Evolutionary conservation across 2,888 invertebrate species (phyloP).

Genomic region (Microctonus aethiopoides): DNA sequence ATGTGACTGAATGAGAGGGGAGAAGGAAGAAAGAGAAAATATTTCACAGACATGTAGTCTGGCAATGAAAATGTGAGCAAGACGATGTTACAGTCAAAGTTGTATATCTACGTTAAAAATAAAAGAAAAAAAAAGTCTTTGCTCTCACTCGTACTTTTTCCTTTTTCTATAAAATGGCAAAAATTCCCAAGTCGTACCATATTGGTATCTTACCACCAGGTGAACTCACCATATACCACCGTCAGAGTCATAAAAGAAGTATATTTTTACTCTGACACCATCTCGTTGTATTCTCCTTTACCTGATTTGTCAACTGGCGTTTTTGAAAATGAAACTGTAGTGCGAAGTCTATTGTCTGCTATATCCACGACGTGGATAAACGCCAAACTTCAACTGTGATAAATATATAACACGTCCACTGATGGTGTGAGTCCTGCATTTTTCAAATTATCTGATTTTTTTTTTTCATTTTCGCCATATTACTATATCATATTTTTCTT

Average conservation of each 20-base stretch:
- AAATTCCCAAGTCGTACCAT: too few relatives aligned
- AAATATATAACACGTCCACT: not conserved
- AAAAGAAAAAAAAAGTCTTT: not conserved
- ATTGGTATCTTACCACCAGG: not conserved
- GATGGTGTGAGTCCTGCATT: not conserved
- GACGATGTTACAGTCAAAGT: not conserved
- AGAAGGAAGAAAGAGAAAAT: constrained; percentile 18
- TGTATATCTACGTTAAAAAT: not conserved
- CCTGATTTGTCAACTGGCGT: not conserved
- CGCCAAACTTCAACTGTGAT: not conserved
- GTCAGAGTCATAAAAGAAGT: not conserved
- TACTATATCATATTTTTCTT: not conserved
- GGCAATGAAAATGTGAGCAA: not conserved
- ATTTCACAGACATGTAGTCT: constrained; percentile 1
- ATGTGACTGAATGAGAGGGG: constrained; percentile 15
- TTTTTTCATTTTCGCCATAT: not conserved
- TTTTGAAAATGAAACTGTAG: too few relatives aligned
- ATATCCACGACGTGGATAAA: not conserved
- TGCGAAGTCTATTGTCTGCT: too few relatives aligned
- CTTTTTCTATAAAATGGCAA: too few relatives aligned
- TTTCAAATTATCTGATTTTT: not conserved
- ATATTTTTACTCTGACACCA: too few relatives aligned
- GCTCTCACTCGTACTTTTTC: not conserved
- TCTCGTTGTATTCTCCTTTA: not conserved
- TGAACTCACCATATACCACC: not conserved